Base-by-base conservation (phyloP, 2,113 vertebrate species). In the Ochotona princeps region DNA sequence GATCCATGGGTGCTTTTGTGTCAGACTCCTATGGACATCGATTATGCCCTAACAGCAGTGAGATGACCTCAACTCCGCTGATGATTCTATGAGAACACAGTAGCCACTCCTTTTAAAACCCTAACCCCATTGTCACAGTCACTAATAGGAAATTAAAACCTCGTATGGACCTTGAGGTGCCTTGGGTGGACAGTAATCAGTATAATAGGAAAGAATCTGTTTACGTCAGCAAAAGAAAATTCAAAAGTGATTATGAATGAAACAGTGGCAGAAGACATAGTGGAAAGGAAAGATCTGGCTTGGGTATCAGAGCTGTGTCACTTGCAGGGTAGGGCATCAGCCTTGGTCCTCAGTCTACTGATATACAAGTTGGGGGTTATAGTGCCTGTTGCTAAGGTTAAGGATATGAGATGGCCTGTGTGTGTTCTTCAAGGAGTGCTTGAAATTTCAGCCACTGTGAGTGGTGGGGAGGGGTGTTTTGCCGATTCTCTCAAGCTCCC, bases 101-200 rank as follows among this genome's bases (percentile, higher is more conserved):
- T 69, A 81, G 49, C 15, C 63, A 47, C 2, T 11, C 60, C 44
- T 80, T 65, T 44, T 93, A 65, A 81, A 26, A 80, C 38, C 28
- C 13, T 90, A 74, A 83, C 30, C 49, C 73, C 10, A 25, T 28
- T 1, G 2, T 86, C 73, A 82, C 3, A 12, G 26, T 76, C 74
- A 67, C 83, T 87, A 69, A 60, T 78, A 75, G 90, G 84, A 94
- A 90, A 86, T 81, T 38, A 92, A 95, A 92, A 82, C 74, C 57
- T 93, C 82, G 51, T 4, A 66, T 44, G 63, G 92, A 87, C 87
- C 25, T 87, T 83, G 12, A 91, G 51, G 12, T 82, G 38, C 38
- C 38, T 44, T 44, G 47, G 73, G 72, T 47, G 35, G n/a, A 80
- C 75, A 89, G 87, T 57, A 84, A 86, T 95, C 92, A 72, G 28